These are phyloP conservation scores for Pterocles orientalis DNA, from an alignment of 2,113 vertebrate genomes.

Conservation along the genomic window DNA sequence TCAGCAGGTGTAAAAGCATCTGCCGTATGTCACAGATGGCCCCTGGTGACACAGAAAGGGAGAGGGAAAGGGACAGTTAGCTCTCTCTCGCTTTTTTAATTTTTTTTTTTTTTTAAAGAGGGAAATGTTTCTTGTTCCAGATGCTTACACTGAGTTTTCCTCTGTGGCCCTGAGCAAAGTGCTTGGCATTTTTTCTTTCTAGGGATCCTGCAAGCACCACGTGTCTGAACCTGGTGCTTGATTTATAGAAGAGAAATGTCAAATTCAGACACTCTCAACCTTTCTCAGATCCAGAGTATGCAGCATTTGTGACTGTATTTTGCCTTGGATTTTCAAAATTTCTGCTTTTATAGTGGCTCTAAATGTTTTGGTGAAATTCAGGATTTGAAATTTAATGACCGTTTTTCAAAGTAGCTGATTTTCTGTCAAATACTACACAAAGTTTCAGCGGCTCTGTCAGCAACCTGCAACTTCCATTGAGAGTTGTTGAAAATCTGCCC, in stretches of 20 bases:
- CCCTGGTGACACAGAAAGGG: not conserved
- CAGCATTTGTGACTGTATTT: not conserved
- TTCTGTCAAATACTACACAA: not conserved
- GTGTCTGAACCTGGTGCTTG: not conserved
- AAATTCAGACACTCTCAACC: not conserved
- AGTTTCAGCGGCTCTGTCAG: not conserved
- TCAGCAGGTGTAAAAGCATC: not conserved
- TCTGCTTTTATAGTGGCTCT: not conserved
- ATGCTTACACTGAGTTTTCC: not conserved
- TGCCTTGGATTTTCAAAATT: not conserved
- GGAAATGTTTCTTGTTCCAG: not conserved
- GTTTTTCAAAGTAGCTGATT: not conserved
- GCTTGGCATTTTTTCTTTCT: not conserved
- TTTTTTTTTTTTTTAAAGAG: not conserved
- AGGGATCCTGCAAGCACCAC: not conserved
- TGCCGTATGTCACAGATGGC: not conserved
- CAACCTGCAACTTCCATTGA: not conserved
- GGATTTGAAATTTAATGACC: not conserved
- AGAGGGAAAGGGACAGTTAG: accelerated
- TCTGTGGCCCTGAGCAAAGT: not conserved
- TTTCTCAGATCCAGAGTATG: not conserved
- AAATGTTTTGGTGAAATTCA: not conserved
- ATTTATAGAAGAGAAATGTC: not conserved
- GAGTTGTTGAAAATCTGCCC: constrained; percentile 20
- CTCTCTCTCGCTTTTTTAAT: too few relatives aligned